phyloP scores from a whole-genome alignment of 1,140 invertebrate species.

The Hormaphis cornu region DNA sequence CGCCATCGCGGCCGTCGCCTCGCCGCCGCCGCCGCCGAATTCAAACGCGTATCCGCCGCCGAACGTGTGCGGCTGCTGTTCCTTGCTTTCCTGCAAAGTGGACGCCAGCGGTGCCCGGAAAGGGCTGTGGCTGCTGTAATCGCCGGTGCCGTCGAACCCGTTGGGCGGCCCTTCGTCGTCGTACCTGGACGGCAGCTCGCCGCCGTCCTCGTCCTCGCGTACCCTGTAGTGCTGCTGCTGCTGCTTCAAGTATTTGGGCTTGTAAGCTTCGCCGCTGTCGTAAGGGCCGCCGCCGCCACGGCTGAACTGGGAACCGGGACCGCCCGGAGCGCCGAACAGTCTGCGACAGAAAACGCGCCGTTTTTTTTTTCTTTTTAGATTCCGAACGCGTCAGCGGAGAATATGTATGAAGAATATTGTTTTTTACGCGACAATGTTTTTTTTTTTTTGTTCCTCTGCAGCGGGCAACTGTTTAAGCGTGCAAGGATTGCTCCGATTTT shows the following conservation, averaged over 20 bases:
- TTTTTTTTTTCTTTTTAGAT: no score
- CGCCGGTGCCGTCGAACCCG: background rate
- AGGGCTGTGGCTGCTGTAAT: constrained; percentile 24
- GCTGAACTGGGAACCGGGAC: background rate
- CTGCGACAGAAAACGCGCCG: background rate
- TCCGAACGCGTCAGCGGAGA: no score
- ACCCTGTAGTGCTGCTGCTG: constrained; percentile 1
- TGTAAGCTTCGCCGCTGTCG: background rate
- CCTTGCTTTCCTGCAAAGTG: background rate
- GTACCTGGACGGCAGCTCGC: background rate
- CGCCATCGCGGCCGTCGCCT: background rate
- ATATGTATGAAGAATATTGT: no score
- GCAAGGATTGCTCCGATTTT: no score
- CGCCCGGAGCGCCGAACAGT: background rate
- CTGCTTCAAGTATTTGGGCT: background rate
- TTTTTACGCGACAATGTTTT: no score
- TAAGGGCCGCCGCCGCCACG: background rate
- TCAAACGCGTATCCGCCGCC: constrained; percentile 52
- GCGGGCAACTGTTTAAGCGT: no score
- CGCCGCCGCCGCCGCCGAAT: constrained; percentile 39
- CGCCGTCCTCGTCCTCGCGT: constrained; percentile 27
- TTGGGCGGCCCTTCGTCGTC: background rate
- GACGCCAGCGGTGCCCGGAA: background rate
- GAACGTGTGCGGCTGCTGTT: constrained; percentile 43
- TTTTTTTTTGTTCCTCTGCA: no score